Evolutionary conservation across 1,140 invertebrate genomes (phyloP).

Genomic region (Tachypleus tridentatus): DNA sequence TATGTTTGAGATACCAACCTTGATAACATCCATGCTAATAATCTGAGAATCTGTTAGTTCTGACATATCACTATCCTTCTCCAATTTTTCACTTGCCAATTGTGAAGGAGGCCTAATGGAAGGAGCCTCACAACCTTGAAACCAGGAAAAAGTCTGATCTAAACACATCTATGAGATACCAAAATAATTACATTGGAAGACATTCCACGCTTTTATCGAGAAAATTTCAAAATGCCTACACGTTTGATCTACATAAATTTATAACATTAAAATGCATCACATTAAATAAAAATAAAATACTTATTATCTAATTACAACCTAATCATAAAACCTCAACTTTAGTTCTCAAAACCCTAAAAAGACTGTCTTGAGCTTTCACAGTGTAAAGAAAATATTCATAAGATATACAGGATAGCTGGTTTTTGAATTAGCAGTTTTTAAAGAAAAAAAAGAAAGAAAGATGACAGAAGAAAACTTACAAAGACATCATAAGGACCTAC

Average conservation of each 20-base stretch:
- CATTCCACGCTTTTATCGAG: constrained; percentile 2
- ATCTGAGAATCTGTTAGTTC: constrained; percentile 72
- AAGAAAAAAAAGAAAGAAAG: too few species aligned
- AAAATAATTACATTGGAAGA: constrained; percentile 4
- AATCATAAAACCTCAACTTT: not conserved
- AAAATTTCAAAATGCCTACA: constrained; percentile 3
- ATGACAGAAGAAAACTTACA: too few species aligned
- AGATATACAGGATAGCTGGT: too few species aligned
- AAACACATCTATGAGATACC: constrained; percentile 35
- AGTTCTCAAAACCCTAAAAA: constrained; percentile 1
- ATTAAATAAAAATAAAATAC: constrained; percentile 3
- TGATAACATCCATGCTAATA: constrained; percentile 41
- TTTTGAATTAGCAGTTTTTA: too few species aligned
- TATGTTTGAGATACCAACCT: constrained; percentile 24
- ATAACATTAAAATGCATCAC: not conserved
- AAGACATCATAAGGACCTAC: too few species aligned
- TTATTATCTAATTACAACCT: not conserved
- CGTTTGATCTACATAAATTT: not conserved
- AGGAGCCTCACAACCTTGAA: constrained; percentile 48
- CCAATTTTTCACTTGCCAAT: constrained; percentile 27
- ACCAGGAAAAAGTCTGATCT: constrained; percentile 53
- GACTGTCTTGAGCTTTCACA: constrained; percentile 25
- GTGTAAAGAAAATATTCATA: too few species aligned
- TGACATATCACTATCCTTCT: constrained; percentile 39
- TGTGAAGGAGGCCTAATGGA: constrained; percentile 37